A percentile compares a stretch with the other conserved stretches of the same genome.
These are phyloP conservation scores for Hyperoplus lanceolatus DNA, from an alignment of 2,797 vertebrate species.

Conservation along the genomic window DNA sequence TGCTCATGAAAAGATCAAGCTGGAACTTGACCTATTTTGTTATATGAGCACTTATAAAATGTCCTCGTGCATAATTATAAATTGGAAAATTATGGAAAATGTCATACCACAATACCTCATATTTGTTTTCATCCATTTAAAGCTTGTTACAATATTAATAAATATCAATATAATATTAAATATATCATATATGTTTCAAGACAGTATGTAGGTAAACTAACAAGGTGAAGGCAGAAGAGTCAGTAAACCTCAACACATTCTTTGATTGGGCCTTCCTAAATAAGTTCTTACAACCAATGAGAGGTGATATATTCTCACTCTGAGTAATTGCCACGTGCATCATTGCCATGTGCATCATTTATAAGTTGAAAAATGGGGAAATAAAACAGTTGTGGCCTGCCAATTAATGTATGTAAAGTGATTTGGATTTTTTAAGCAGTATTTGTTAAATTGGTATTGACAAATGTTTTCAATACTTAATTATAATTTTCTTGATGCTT, in stretches of 20 bases:
- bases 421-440: slow-evolving; percentile 9
- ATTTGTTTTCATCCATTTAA: slow-evolving; percentile 55
- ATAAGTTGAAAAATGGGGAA: not conserved
- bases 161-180: slow-evolving; percentile 41
- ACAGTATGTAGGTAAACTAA: slow-evolving; percentile 32
- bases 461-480: slow-evolving; percentile 36
- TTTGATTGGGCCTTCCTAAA: slow-evolving; percentile 17
- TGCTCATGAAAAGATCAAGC: slow-evolving; percentile 83
- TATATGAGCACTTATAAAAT: slow-evolving; percentile 71
- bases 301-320: slow-evolving; percentile 15
- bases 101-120: slow-evolving; percentile 77
- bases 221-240: slow-evolving; percentile 38
- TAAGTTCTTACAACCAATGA: not conserved
- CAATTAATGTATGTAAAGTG: slow-evolving; percentile 14
- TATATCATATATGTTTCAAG: slow-evolving; percentile 22
- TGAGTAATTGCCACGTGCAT: slow-evolving; percentile 10
- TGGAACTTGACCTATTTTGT: slow-evolving; percentile 86
- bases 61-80: slow-evolving; percentile 52
- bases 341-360: not conserved
- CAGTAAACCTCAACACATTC: not conserved
- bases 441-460: slow-evolving; percentile 12
- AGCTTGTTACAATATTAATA: slow-evolving; percentile 35
- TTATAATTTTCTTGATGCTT: slow-evolving; percentile 62
- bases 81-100: slow-evolving; percentile 62
- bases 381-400: not conserved